Evolutionary conservation across 2,113 vertebrate genomes (phyloP).

Genomic region (Brachypodius melanocephalos): DNA sequence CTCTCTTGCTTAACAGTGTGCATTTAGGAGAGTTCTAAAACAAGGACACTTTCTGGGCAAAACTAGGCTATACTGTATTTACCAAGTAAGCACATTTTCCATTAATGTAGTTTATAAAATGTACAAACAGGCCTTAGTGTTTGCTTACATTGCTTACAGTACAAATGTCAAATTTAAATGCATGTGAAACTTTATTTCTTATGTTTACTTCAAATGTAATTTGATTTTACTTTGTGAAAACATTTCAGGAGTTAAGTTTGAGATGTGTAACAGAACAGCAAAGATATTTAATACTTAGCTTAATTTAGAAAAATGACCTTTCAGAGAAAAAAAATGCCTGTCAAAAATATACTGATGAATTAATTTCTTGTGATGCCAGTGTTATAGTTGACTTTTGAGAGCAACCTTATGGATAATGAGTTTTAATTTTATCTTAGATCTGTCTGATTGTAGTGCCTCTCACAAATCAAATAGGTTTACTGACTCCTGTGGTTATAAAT

Average conservation of each 20-base stretch:
- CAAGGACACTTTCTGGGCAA: background rate
- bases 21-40: background rate
- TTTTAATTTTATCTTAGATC: conserved; percentile 51
- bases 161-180: background rate
- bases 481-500: conserved; percentile 25
- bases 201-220: background rate
- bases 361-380: conserved; percentile 30
- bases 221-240: conserved; percentile 2
- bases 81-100: background rate
- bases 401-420: conserved; percentile 37
- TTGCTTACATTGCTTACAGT: background rate
- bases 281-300: conserved; percentile 43
- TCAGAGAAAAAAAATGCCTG: background rate
- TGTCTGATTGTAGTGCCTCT: conserved; percentile 30
- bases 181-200: background rate
- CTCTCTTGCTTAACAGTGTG: background rate
- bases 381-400: conserved; percentile 25
- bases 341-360: conserved; percentile 54
- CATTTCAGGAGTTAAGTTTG: background rate
- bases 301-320: conserved; percentile 64
- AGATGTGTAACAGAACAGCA: background rate
- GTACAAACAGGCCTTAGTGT: background rate
- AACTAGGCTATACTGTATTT: background rate
- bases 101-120: background rate
- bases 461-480: background rate